Base-by-base conservation (phyloP, 2,888 invertebrate species). In the Plagiodera versicolora region DNA sequence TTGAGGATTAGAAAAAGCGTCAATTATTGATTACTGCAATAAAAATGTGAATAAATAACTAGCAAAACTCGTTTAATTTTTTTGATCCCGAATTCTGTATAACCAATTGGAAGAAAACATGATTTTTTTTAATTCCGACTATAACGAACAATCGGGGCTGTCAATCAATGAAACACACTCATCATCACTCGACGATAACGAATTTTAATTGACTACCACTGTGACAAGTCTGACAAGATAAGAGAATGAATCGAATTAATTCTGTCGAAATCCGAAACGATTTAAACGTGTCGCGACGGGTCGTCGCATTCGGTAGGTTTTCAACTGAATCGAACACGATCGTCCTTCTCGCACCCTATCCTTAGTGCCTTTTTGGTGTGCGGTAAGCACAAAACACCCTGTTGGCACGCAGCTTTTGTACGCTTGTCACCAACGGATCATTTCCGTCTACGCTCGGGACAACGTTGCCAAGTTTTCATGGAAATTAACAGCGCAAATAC, bases 371-470 rank as follows among this genome's bases (percentile, higher is more conserved):
- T 39, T 35, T 39, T 58, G 39, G 48, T 28, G 14, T 32, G 32
- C 39, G 28, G 60, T 55, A n/a, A 14, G 24, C 39, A 56, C 53
- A 53, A 53, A 63, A 71, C 73, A 72, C 75, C 75, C 77, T 71
- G 74, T 72, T 71, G 74, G 74, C 73, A 70, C 70, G 67, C 67
- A 70, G 64, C 70, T 74, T 76, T 78, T 79, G 77, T 79, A 70
- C 54, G 73, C 73, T 72, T 75, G 77, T 78, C 78, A 77, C 73
- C 75, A 75, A 75, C 75, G 77, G 77, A 77, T 77, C 76, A 78
- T 65, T 65, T 49, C 58, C 58, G 65, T 65, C 65, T 65, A 58
- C 61, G 32, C 46, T 47, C 28, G 18, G 28, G 19, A 9, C 56
- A 49, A 20, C 14, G 56, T 19, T 61, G 61, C 50, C 61, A 35